phyloP scores from a whole-genome alignment of 2,113 vertebrate genomes.

The Trichechus manatus region DNA sequence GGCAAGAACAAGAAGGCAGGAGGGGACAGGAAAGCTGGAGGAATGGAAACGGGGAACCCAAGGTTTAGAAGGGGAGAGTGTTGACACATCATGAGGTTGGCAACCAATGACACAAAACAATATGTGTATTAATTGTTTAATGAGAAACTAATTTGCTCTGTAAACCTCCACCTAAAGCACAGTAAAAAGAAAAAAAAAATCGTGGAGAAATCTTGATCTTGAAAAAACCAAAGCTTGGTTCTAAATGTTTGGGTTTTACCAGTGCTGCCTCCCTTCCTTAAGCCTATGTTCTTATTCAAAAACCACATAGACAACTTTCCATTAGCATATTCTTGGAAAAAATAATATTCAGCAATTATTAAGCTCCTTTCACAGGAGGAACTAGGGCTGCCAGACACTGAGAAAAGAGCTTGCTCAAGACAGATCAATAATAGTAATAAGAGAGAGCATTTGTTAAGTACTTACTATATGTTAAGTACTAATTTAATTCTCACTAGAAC shows the following conservation, averaged over 20 bases:
- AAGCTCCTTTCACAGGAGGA: neutral
- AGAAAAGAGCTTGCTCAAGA: neutral
- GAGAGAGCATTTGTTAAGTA: neutral
- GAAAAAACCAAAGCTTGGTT: conserved; percentile 28
- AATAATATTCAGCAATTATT: neutral
- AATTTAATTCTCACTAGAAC: neutral
- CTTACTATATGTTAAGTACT: conserved; percentile 6
- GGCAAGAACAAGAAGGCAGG: no score
- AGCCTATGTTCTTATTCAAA: neutral
- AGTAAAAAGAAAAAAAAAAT: neutral
- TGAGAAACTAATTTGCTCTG: no score
- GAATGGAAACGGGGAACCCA: no score
- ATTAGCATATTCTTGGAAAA: neutral
- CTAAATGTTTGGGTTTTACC: neutral
- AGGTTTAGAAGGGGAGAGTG: no score
- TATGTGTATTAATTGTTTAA: no score
- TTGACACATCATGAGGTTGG: no score
- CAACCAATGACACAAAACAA: no score
- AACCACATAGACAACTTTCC: neutral
- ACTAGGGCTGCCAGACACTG: neutral
- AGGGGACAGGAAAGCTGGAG: no score
- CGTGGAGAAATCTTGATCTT: neutral
- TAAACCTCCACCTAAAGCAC: no score
- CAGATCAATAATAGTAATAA: neutral
- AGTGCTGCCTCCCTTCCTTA: neutral